Evolutionary conservation across 2,113 vertebrate genomes (phyloP).

Genomic region (Elgaria multicarinata): DNA sequence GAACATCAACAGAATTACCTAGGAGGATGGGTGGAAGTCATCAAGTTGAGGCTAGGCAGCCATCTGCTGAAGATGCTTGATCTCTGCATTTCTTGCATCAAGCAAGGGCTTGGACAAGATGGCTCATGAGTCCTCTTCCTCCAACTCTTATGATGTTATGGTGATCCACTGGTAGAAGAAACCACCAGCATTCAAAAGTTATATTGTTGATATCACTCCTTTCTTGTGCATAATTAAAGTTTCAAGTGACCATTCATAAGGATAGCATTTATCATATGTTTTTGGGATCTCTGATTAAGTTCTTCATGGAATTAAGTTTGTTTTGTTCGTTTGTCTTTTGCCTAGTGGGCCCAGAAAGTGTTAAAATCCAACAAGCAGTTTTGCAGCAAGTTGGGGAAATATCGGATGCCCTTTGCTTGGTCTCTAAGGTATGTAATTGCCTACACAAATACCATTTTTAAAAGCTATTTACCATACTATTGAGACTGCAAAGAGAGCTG

Average conservation of each 20-base stretch:
- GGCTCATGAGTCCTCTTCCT: neutral
- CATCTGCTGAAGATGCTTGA: neutral
- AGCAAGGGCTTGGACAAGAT: neutral
- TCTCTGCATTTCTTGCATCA: neutral
- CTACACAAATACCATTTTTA: neutral
- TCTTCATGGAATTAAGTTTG: neutral
- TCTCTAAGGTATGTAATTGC: conserved; percentile 86
- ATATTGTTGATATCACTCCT: neutral
- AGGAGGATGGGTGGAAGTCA: neutral
- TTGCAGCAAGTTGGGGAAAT: conserved; percentile 94
- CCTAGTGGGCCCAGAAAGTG: conserved; percentile 92
- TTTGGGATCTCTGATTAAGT: neutral
- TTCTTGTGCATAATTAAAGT: neutral
- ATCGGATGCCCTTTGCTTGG: conserved; percentile 99
- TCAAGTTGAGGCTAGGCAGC: neutral
- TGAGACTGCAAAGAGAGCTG: neutral
- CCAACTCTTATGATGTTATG: neutral
- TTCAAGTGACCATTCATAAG: neutral
- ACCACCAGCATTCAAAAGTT: neutral
- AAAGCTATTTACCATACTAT: neutral
- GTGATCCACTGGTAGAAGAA: neutral
- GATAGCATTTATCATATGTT: neutral
- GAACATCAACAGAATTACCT: neutral
- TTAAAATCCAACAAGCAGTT: conserved; percentile 95
- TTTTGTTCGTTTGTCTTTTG: conserved; percentile 36